Base-by-base conservation (phyloP, 1,140 invertebrate genomes). In the Archivesica marissinica region DNA sequence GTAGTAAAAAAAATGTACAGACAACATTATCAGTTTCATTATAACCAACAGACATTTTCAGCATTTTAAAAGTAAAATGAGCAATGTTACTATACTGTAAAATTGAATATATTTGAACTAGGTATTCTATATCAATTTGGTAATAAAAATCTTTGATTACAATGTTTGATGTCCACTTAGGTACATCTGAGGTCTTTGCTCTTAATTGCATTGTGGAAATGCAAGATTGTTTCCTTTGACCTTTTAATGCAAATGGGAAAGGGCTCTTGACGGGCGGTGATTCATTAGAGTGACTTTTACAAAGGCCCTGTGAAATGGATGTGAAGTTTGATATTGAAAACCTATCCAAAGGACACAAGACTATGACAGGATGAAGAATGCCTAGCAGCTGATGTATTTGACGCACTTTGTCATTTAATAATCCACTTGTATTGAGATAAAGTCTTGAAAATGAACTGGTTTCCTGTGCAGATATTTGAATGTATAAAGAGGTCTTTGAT, bases 401-500 rank as follows among this genome's bases (percentile, higher is more conserved):
- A 59, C 75, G 13, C 75, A 77, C 47, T 52, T 77, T 25, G 52
- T 25, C 25, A 41, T 59, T 56, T 33, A 56, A 35, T 59, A 77
- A 77, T 59, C 75, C 52, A 56, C 50, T 77, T 76, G 50, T 77
- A 59, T 59, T 23, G 23, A 59, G 61, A 77, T 77, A 38, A 75
- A 77, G 50, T 25, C 33, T 28, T 59, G 68, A 74, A 74, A 74
- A 74, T 74, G 68, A 74, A 74, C 68, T 74, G 11, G 23, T 39
- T 74, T 74, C 68, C 68, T 74, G 68, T 74, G 15, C 20, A 15
- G 2, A 30, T 66, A 38, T 66, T 38, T 23, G 11, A 20, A 61
- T 20, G 33, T 35, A 35, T 6, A 39, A 38, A 39, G 30, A 20
- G 1, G 30, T 35, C 61, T 66, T 66, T 66, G 28, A 66, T 66